Evolutionary conservation across 2,888 invertebrate species (phyloP).

Genomic region (Phalera bucephala): DNA sequence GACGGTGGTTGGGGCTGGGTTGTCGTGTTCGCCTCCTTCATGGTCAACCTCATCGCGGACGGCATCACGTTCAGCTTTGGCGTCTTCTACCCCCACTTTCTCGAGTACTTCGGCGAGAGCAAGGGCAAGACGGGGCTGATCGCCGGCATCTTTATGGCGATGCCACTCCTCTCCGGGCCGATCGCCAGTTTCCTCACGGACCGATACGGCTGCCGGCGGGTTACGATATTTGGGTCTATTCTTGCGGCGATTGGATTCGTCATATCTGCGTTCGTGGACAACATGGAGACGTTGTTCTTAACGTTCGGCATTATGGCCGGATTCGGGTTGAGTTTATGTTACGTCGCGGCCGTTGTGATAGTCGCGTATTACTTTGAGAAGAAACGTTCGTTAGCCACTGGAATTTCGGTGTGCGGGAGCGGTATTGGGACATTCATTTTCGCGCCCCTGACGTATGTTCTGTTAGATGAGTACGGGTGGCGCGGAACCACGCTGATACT

Average conservation of each 20-base stretch:
- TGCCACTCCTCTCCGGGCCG: constrained; percentile 93
- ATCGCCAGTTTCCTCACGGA: constrained; percentile 93
- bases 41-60: constrained; percentile 95
- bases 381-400: constrained; percentile 92
- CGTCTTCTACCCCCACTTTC: constrained; percentile 92
- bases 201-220: constrained; percentile 90
- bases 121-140: constrained; percentile 95
- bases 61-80: constrained; percentile 97
- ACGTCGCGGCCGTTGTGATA: constrained; percentile 95
- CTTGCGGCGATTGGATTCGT: constrained; percentile 90
- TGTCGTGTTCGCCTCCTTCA: constrained; percentile 93
- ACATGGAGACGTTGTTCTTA: constrained; percentile 89
- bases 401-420: constrained; percentile 93
- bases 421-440: constrained; percentile 95
- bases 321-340: constrained; percentile 92
- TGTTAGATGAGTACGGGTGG: constrained; percentile 92
- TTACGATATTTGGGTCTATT: constrained; percentile 90
- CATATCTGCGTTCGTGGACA: constrained; percentile 88
- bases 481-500: constrained; percentile 91
- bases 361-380: constrained; percentile 96
- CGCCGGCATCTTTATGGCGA: constrained; percentile 94
- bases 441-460: constrained; percentile 89
- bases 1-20: constrained; percentile 98
- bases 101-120: constrained; percentile 92
- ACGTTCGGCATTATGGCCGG: constrained; percentile 94